Base-by-base conservation (phyloP, 2,888 invertebrate species). In the Melieria picta region DNA sequence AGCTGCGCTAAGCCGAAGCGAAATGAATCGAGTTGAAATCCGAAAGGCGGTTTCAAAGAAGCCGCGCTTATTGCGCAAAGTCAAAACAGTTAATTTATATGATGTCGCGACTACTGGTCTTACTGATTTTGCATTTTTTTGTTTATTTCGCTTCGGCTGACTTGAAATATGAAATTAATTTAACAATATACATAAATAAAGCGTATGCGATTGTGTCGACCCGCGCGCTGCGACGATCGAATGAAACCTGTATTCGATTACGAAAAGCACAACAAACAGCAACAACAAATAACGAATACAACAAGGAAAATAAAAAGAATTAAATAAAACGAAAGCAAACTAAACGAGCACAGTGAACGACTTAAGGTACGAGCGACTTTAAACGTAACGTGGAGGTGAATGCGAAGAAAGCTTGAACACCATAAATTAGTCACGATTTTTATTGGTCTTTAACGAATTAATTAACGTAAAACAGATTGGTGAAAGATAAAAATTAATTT, bases 61-160 rank as follows among this genome's bases (percentile, higher is more conserved):
- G 60, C 68, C 60, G 69, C 58, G 68, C 61, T 63, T 78, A 80
- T 81, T 80, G 82, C 79, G 80, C 79, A 82, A 81, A 84, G 82
- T 83, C 83, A 83, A 84, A 83, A 83, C 82, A 83, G 80, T 82
- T 84, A 83, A 83, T 83, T 83, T 83, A 83, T 84, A 81, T 82
- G 80, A 81, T 83, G 83, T 83, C 82, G 81, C 84, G 84, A 83
- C 83, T 83, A 83, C 83, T 83, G 83, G 84, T 83, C 83, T 83
- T 83, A 83, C 83, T 83, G 82, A 83, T 80, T 84, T 82, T 79
- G 82, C 82, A 84, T 83, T 81, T 84, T 77, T 60, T 69, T 42
- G 50, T 30, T 67, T 48, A 30, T 30, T n/a, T 30, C 70, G 66
- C 43, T 80, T 78, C 81, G 80, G 78, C 77, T 77, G 81, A 79